These are phyloP conservation scores for Didymodactylos carnosus DNA, from an alignment of 2,888 invertebrate genomes.

Conservation along the genomic window DNA sequence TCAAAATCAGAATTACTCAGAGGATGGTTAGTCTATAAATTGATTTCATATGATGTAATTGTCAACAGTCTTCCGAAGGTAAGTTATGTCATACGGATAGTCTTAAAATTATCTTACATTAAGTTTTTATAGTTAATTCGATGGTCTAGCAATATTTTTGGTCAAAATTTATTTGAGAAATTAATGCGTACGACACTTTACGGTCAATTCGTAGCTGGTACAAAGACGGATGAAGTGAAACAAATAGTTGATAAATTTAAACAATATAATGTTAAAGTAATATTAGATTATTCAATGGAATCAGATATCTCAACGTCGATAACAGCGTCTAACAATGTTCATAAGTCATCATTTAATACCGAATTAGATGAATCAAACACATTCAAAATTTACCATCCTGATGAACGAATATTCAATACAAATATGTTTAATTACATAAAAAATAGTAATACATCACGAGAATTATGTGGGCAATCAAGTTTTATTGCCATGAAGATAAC, in stretches of 20 bases:
- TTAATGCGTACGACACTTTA: constrained; percentile 87
- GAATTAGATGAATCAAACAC: background rate
- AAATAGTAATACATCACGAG: constrained; percentile 85
- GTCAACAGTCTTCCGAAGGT: constrained; percentile 74
- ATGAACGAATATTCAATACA: constrained; percentile 45
- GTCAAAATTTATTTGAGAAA: constrained; percentile 57
- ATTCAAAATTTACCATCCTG: background rate
- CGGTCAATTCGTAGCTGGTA: constrained; percentile 93
- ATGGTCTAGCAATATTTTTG: constrained; percentile 55
- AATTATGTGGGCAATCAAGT: constrained; percentile 82
- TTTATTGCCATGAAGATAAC: constrained; percentile 91
- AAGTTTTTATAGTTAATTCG: constrained; percentile 37
- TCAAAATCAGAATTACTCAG: constrained; percentile 71
- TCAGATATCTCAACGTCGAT: constrained; percentile 63
- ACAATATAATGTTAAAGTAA: constrained; percentile 90
- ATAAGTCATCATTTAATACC: no score
- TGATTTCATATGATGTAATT: constrained; percentile 64
- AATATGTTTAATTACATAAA: constrained; percentile 83
- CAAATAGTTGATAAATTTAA: constrained; percentile 40
- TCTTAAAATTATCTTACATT: background rate
- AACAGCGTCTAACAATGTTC: no score
- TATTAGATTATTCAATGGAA: constrained; percentile 93
- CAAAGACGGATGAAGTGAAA: constrained; percentile 59
- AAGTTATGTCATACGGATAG: background rate
- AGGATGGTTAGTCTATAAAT: constrained; percentile 69